phyloP scores from a whole-genome alignment of 2,113 vertebrate genomes.

The Pterocles orientalis region DNA sequence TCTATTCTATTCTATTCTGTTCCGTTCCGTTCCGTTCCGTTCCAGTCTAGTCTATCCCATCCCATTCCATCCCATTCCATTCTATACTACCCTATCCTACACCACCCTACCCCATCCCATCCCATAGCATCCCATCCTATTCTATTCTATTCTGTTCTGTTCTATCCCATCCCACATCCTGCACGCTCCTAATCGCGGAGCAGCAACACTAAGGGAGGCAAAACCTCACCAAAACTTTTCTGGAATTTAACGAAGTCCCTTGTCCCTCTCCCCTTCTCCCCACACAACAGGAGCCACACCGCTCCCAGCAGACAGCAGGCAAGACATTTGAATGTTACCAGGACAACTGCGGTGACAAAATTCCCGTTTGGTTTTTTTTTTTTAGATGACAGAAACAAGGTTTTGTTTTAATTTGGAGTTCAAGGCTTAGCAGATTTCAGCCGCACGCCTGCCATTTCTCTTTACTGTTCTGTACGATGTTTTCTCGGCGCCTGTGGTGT shows the following conservation, averaged over 20 bases:
- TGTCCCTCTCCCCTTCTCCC: background rate
- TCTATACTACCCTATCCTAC: no score
- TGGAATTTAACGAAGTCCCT: background rate
- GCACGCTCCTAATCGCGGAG: rapidly evolving
- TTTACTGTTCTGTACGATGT: background rate
- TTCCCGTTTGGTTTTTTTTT: background rate
- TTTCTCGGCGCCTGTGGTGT: background rate
- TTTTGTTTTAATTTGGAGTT: conserved; percentile 33
- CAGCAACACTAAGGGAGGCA: background rate
- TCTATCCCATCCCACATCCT: background rate
- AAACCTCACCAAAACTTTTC: background rate
- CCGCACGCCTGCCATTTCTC: background rate
- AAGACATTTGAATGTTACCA: conserved; percentile 1
- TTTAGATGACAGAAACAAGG: background rate
- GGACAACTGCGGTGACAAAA: conserved; percentile 47
- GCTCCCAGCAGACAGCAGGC: background rate
- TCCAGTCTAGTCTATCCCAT: no score
- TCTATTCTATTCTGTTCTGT: no score
- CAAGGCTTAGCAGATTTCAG: conserved; percentile 24
- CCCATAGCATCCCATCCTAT: no score
- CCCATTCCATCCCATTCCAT: no score
- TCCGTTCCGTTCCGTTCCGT: no score
- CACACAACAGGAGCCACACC: rapidly evolving
- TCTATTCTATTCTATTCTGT: no score
- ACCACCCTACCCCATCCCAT: no score